Conservation (phyloP, 2,888 invertebrate species). For the Drosophila rubida region DNA sequence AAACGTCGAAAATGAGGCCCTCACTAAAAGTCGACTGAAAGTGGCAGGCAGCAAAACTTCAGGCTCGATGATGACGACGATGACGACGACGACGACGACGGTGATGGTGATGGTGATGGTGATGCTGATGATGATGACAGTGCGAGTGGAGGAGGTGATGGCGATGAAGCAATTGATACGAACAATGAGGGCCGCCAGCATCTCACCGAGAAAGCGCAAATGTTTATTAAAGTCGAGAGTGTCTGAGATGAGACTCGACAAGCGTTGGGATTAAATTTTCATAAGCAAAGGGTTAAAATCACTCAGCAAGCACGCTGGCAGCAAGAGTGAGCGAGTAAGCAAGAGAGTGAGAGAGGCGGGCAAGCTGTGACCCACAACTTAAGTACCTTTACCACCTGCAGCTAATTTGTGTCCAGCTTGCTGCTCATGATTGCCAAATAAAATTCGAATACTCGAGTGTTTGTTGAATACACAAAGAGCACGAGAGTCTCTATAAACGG, state of each 20-base stretch:
- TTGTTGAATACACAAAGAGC: background rate
- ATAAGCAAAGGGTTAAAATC: background rate
- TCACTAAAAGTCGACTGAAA: constrained; percentile 4
- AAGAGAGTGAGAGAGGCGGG: background rate
- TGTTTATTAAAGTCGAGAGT: background rate
- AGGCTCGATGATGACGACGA: background rate
- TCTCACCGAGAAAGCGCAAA: background rate
- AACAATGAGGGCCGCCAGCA: background rate
- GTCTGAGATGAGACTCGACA: background rate
- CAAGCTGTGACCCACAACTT: background rate
- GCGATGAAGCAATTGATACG: background rate
- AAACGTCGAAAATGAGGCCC: constrained; percentile 4
- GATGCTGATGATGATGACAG: background rate
- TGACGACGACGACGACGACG: background rate
- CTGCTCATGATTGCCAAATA: background rate
- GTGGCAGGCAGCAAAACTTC: background rate
- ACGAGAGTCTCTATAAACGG: background rate
- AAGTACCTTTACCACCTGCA: constrained; percentile 1
- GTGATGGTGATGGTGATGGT: background rate
- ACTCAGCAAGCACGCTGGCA: background rate
- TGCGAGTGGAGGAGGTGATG: background rate
- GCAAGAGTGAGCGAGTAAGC: background rate
- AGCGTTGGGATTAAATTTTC: constrained; percentile 1
- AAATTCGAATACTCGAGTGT: background rate
- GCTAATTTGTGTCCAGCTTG: background rate